A percentile compares a stretch with the other conserved stretches of the same genome.
Evolutionary conservation across 2,888 invertebrate species (phyloP).

Genomic region (Lepidochitona cinerea): DNA sequence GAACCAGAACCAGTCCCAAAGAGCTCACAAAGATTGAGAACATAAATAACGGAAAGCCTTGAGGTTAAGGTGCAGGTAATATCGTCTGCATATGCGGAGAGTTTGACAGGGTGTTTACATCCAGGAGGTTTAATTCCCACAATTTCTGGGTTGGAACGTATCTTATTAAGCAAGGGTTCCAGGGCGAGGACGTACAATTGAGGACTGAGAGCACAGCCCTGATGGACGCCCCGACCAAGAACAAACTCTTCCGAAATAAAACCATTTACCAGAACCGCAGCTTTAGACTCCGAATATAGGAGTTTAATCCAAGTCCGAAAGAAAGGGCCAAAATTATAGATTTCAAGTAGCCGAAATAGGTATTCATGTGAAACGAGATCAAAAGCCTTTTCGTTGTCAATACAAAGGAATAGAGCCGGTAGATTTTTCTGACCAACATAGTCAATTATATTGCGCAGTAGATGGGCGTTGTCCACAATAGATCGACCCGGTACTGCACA

Average conservation of each 20-base stretch:
- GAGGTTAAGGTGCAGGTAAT: no score
- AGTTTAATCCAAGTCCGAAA: not conserved
- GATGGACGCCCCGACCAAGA: not conserved
- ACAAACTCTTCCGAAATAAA: not conserved
- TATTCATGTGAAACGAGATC: not conserved
- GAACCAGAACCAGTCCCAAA: no score
- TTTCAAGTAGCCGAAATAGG: not conserved
- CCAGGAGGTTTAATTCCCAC: no score
- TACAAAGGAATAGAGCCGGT: not conserved
- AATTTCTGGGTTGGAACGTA: no score
- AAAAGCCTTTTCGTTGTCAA: not conserved
- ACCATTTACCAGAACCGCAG: constrained; percentile 3
- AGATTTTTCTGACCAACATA: not conserved
- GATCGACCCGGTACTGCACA: not conserved
- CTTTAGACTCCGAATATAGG: not conserved
- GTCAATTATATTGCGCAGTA: not conserved
- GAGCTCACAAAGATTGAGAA: no score
- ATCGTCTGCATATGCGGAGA: no score
- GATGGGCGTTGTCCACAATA: not conserved
- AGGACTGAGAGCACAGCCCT: not conserved
- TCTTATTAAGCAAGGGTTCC: no score
- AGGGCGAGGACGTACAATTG: no score
- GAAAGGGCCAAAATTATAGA: not conserved
- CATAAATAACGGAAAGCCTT: no score
- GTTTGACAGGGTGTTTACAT: no score